Evolutionary conservation across 1,140 invertebrate species (phyloP), one percentile per base, ranked within the genome.

Genomic region (Cyphomyrmex costatus): DNA sequence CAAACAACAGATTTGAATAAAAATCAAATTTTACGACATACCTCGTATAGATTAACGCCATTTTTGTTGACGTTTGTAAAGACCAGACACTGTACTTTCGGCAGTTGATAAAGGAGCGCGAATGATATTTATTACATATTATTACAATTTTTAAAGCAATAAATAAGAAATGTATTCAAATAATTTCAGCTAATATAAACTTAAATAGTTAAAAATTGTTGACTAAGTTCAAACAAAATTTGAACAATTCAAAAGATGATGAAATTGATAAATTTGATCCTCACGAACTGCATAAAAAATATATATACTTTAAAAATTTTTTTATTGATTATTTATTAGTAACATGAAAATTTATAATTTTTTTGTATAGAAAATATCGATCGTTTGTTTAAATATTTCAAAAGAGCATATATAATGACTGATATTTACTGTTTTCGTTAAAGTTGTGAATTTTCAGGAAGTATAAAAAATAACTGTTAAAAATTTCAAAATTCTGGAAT

Each of bases 1-100:
- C 3, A 89, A 87, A 36, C 14, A 73, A 58, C n/a, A 58, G 27
- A 93, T 91, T 70, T 92, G 91, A 68, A 83, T 88, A 88, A 63
- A 88, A 61, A 68, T 65, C 5, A 21, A 76, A n/a, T 36, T 58
- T 56, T 58, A 36, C 12, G 10, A 56, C 65, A 27, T 91, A 93
- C 92, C 92, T 92, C 14, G 86, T 88, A 68, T 90, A 93, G 58
- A 79, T 66, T 42, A 93, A 82, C 33, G 92, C 92, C 92, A 93
- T 93, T 51, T 87, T 91, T 89, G 70, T 73, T 68, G 36, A 68
- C 21, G n/a, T 68, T 68, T 27, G 65, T 10, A 21, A 33, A 46
- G 36, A 21, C n/a, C 21, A 21, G 53, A 53, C 10, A 0, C 46
- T 80, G 46, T 33, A 36, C n/a, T 80, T 56, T 53, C 63, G n/a